A percentile compares a stretch with the other conserved stretches of the same genome.
Evolutionary conservation across 2,113 vertebrate species (phyloP).

Genomic region (Lagenorhynchus albirostris): DNA sequence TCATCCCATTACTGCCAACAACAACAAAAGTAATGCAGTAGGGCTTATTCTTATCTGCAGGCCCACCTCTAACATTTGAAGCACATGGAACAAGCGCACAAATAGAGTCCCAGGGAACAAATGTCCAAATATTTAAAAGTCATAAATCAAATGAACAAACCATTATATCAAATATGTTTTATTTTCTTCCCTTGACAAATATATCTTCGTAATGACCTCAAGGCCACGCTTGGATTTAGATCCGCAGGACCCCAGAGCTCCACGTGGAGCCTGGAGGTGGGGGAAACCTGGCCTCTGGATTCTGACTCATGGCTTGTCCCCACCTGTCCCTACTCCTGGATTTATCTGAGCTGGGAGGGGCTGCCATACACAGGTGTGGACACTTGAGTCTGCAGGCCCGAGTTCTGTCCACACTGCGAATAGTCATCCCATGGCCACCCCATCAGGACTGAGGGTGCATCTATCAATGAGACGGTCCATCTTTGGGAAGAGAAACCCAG

Average conservation of each 20-base stretch:
- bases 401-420: neutral
- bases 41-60: neutral
- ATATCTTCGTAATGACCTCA: neutral
- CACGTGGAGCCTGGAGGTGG: neutral
- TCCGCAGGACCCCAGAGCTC: neutral
- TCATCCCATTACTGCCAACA: too few species aligned
- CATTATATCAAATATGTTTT: neutral
- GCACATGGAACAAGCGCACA: neutral
- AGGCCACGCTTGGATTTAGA: neutral
- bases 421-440: neutral
- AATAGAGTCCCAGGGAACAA: neutral
- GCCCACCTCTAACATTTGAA: neutral
- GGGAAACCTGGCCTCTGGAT: neutral
- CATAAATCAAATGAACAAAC: neutral
- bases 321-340: neutral
- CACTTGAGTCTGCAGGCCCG: neutral
- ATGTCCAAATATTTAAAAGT: neutral
- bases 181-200: neutral
- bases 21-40: neutral
- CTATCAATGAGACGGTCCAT: neutral
- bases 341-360: neutral
- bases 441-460: neutral
- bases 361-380: rapidly evolving
- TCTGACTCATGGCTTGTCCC: neutral
- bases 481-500: neutral